A percentile compares a stretch with the other conserved stretches of the same genome.
Evolutionary conservation across 2,797 vertebrate species (phyloP).

Genomic region (Valencia hispanica): DNA sequence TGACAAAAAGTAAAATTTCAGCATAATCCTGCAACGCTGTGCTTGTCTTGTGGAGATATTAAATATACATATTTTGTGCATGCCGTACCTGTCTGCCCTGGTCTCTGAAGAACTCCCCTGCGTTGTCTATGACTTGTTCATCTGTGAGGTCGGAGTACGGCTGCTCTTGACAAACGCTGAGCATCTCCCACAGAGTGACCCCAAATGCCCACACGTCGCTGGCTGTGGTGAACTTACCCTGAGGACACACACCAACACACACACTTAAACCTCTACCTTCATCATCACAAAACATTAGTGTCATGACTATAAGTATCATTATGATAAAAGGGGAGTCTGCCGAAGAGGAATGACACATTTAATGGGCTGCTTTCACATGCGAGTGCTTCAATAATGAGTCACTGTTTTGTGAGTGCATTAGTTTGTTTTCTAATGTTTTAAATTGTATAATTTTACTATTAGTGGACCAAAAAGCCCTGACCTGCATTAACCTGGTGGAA

Average conservation of each 20-base stretch:
- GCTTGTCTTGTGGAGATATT: background rate
- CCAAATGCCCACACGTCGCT: constrained; percentile 96
- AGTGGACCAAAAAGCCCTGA: background rate
- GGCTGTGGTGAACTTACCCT: constrained; percentile 95
- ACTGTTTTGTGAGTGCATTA: background rate
- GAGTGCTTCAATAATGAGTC: background rate
- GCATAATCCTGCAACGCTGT: background rate
- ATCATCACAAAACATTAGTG: background rate
- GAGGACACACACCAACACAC: constrained; percentile 18
- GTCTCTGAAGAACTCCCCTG: constrained; percentile 94
- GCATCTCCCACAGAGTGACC: constrained; percentile 95
- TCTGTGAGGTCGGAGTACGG: constrained; percentile 92
- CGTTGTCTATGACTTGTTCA: constrained; percentile 95
- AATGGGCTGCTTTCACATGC: background rate
- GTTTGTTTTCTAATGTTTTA: background rate
- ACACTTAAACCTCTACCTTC: background rate
- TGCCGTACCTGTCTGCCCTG: constrained; percentile 88
- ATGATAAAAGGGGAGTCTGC: background rate
- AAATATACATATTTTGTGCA: background rate
- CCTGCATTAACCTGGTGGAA: background rate
- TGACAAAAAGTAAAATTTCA: background rate
- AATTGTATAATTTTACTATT: constrained; percentile 1
- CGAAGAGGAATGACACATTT: background rate
- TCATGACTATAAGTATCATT: background rate
- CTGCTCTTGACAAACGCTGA: constrained; percentile 94